Base-by-base conservation (phyloP, 2,888 invertebrate genomes). In the Lepidocyrtoides sp. region DNA sequence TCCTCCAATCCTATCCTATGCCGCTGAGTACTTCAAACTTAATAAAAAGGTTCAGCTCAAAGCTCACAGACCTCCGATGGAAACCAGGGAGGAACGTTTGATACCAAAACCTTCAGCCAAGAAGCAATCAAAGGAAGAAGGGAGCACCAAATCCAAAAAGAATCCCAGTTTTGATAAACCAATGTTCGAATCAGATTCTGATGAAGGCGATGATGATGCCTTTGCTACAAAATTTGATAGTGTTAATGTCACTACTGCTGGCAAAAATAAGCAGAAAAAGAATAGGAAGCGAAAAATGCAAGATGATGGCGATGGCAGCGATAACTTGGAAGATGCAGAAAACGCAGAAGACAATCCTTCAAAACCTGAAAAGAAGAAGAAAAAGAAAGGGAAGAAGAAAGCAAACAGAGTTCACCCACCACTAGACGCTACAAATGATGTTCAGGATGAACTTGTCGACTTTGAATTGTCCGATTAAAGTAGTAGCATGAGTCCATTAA, bases 381-480 rank as follows among this genome's bases (percentile, higher is more conserved):
- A 91, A 32, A 92, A 88, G 83, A 91, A 90, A 60, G 44, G 23
- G 26, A 79, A n/a, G 77, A 87, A 84, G 10, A 77, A 54, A 63
- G 79, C n/a, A 92, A 7, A 1, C 1, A 72, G 17, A 17, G 23
- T 17, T n/a, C n/a, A 69, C n/a, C 2, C n/a, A 14, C 14, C n/a
- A 8, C n/a, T 72, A 7, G 66, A 66, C n/a, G 1, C 20, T 1
- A 5, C 2, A 0, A 77, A 87, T 41, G 93, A 94, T 41, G 86
- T 91, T 10, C 88, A 92, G 26, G 94, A 94, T 66, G 88, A 94
- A 86, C 36, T 94, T 2, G 92, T 94, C 7, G 94, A 94, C 66
- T 94, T 93, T 85, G 94, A 93, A 75, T 79, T 94, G 10, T 94
- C 94, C 2, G 94, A 94, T 82, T 94, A 92, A 86, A 17, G n/a